phyloP scores from a whole-genome alignment of 2,797 vertebrate species.

The Psittacula echo region DNA sequence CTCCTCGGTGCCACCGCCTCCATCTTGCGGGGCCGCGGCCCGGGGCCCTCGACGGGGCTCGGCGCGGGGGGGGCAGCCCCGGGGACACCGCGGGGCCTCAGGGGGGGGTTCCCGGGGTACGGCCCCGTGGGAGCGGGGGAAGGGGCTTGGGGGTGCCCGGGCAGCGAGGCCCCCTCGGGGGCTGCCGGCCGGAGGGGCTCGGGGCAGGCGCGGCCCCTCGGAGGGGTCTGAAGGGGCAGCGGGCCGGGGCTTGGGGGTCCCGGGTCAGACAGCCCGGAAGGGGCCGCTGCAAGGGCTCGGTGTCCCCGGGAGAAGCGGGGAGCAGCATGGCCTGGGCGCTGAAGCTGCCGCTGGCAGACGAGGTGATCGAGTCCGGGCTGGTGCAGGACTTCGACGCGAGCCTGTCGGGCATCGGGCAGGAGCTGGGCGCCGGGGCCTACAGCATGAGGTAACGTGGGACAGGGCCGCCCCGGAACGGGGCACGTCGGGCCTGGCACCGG shows the following conservation, averaged over 20 bases:
- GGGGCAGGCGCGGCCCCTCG: not conserved
- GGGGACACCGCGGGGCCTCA: too few species aligned
- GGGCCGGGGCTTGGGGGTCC: not conserved
- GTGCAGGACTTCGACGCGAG: constrained; percentile 98
- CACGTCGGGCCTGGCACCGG: too few species aligned
- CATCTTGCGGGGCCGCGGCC: constrained; percentile 29
- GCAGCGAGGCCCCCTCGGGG: not conserved
- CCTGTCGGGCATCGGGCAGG: constrained; percentile 96
- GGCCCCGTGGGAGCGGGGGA: too few species aligned
- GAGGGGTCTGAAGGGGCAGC: not conserved
- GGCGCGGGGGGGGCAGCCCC: too few species aligned
- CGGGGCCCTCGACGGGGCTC: not conserved
- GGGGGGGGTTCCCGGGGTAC: too few species aligned
- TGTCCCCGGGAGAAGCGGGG: not conserved
- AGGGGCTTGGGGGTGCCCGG: not conserved
- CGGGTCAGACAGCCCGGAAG: too few species aligned
- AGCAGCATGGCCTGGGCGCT: constrained; percentile 93
- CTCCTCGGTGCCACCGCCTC: not conserved
- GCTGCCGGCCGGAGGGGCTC: too few species aligned
- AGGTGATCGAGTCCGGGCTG: constrained; percentile 96
- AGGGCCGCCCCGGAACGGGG: too few species aligned
- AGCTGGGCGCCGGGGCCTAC: constrained; percentile 95
- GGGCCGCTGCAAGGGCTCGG: too few species aligned
- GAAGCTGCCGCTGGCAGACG: constrained; percentile 94
- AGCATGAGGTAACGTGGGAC: constrained; percentile 88